Evolutionary conservation across 2,797 vertebrate genomes (phyloP).

Genomic region (Megalops cyprinoides): DNA sequence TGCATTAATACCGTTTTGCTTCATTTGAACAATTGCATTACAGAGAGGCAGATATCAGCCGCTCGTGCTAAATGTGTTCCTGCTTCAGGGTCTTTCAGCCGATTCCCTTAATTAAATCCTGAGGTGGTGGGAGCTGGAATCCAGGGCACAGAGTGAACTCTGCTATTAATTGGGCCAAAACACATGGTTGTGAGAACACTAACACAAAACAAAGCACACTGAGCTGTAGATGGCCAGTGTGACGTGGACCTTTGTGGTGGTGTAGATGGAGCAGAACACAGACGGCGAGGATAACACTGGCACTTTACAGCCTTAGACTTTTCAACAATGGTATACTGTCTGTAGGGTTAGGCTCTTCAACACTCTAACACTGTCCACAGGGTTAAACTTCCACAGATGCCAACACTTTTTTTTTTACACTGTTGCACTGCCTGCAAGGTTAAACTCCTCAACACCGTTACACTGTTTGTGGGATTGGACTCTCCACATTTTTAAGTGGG

Average conservation of each 20-base stretch:
- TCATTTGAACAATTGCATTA: background rate
- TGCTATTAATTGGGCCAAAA: too few relatives aligned
- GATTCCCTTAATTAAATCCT: slow-evolving; percentile 35
- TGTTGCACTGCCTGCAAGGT: background rate
- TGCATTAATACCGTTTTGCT: background rate
- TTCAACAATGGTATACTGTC: background rate
- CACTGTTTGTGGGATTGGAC: background rate
- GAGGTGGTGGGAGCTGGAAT: slow-evolving; percentile 36
- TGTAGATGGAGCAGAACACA: background rate
- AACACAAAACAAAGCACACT: slow-evolving; percentile 37
- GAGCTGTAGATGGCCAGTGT: slow-evolving; percentile 26
- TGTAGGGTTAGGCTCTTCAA: background rate
- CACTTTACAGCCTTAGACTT: too few relatives aligned
- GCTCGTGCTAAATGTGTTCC: background rate
- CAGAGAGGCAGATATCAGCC: background rate
- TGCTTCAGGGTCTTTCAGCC: slow-evolving; percentile 8
- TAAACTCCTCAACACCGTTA: background rate
- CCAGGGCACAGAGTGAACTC: slow-evolving; percentile 25
- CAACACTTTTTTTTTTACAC: too few relatives aligned
- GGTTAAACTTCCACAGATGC: background rate
- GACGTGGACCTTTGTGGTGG: background rate
- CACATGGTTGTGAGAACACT: background rate
- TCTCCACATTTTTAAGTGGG: too few relatives aligned
- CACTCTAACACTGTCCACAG: background rate
- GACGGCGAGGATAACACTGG: background rate